Conservation (phyloP, 2,113 vertebrate genomes). For the Platysteira castanea region DNA sequence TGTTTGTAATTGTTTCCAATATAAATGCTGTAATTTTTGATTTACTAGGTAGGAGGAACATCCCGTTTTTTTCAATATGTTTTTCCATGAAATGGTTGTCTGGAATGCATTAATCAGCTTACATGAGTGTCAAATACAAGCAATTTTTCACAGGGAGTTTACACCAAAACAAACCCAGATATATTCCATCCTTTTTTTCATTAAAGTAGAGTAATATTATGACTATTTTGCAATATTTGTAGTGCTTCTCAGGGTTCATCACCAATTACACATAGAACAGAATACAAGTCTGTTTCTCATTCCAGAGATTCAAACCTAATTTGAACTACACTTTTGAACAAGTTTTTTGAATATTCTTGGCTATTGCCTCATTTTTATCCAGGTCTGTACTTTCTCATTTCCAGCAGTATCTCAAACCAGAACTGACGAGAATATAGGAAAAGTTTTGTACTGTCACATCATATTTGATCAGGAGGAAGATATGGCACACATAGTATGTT, state of each 20-base stretch:
- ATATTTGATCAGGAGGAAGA: not conserved
- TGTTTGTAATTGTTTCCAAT: not conserved
- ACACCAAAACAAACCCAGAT: not conserved
- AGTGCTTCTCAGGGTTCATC: not conserved
- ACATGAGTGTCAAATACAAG: not conserved
- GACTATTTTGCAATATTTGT: not conserved
- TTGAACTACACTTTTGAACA: not conserved
- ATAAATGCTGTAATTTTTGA: not conserved
- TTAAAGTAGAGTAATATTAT: not conserved
- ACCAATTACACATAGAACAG: not conserved
- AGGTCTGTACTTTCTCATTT: not conserved
- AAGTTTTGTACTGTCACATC: not conserved
- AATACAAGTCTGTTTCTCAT: not conserved
- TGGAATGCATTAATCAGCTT: not conserved
- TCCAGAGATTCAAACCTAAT: not conserved
- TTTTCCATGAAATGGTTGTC: not conserved
- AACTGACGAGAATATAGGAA: not conserved
- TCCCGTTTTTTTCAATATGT: not conserved
- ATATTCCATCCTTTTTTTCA: not conserved
- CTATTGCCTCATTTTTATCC: not conserved
- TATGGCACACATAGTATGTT: not conserved
- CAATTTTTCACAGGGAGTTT: not conserved
- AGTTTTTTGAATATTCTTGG: not conserved
- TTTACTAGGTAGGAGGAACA: not conserved
- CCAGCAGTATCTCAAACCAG: not conserved